These are phyloP conservation scores for Copsychus sechellarum DNA, from an alignment of 2,113 vertebrate genomes.

Conservation along the genomic window DNA sequence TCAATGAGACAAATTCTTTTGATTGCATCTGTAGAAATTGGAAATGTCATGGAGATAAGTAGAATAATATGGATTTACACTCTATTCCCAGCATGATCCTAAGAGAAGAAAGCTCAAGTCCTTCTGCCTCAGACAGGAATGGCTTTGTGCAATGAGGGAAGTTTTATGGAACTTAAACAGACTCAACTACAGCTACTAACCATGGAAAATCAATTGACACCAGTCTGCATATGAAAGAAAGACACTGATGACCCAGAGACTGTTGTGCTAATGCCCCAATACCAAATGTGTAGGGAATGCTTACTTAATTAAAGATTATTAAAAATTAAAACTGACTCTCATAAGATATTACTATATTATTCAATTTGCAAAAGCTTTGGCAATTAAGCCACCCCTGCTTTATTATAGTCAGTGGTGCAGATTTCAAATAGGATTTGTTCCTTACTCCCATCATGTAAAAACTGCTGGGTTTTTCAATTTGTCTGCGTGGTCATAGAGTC, in stretches of 20 bases:
- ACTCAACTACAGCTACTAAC: not conserved
- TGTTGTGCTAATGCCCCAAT: not conserved
- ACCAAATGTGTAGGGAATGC: not conserved
- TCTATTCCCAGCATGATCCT: not conserved
- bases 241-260: not conserved
- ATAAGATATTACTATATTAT: not conserved
- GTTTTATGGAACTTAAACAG: constrained; percentile 9
- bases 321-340: not conserved
- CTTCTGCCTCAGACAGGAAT: not conserved
- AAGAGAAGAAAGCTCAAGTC: constrained; percentile 12
- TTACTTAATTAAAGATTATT: constrained; percentile 21
- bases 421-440: not conserved
- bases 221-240: not conserved
- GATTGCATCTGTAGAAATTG: constrained; percentile 40
- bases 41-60: constrained; percentile 52
- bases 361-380: not conserved
- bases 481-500: fast-evolving
- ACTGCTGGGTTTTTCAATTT: not conserved
- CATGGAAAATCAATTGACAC: not conserved
- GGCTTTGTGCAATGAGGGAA: not conserved
- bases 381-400: not conserved
- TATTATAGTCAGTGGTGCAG: not conserved
- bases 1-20: constrained; percentile 46
- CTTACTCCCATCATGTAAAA: not conserved
- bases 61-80: constrained; percentile 43